These are phyloP conservation scores for Yponomeuta malinellus DNA, from an alignment of 2,888 invertebrate genomes.

Conservation along the genomic window DNA sequence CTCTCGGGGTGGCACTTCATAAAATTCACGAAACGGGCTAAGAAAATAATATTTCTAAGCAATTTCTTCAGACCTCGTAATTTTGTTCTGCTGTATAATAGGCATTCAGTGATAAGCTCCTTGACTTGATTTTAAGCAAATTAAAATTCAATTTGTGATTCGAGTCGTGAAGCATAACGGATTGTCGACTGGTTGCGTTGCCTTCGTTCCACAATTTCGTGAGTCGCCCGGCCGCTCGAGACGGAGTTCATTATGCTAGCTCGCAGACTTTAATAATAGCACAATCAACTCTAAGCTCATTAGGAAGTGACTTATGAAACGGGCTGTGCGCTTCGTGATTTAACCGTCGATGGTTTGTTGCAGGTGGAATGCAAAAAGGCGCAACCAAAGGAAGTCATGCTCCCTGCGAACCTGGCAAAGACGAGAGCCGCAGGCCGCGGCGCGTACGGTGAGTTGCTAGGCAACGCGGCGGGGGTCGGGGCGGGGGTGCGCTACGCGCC, in stretches of 20 bases:
- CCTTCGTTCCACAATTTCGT: conserved; percentile 64
- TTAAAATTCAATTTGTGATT: conserved; percentile 72
- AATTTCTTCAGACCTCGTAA: conserved; percentile 50
- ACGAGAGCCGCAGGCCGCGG: conserved; percentile 96
- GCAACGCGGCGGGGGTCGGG: conserved; percentile 79
- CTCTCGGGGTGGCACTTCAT: conserved; percentile 11
- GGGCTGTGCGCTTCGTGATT: conserved; percentile 4
- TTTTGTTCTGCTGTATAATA: conserved; percentile 58
- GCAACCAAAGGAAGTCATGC: conserved; percentile 99
- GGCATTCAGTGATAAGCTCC: conserved; percentile 67
- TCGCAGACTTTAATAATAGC: conserved; percentile 39
- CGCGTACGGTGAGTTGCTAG: conserved; percentile 98
- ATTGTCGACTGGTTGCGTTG: conserved; percentile 65
- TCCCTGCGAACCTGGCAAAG: conserved; percentile 96
- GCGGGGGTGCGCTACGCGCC: conserved; percentile 77
- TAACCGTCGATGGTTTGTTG: conserved; percentile 38
- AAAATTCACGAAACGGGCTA: conserved; percentile 25
- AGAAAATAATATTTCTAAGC: conserved; percentile 37
- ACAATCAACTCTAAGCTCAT: conserved; percentile 28
- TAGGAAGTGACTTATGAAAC: conserved; percentile 23
- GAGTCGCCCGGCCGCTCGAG: conserved; percentile 44
- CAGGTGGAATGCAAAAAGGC: conserved; percentile 99
- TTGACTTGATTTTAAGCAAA: conserved; percentile 65
- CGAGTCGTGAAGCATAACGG: conserved; percentile 68
- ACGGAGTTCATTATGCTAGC: conserved; percentile 40